Base-by-base conservation (phyloP, 2,797 vertebrate species). In the Gorsachius magnificus region DNA sequence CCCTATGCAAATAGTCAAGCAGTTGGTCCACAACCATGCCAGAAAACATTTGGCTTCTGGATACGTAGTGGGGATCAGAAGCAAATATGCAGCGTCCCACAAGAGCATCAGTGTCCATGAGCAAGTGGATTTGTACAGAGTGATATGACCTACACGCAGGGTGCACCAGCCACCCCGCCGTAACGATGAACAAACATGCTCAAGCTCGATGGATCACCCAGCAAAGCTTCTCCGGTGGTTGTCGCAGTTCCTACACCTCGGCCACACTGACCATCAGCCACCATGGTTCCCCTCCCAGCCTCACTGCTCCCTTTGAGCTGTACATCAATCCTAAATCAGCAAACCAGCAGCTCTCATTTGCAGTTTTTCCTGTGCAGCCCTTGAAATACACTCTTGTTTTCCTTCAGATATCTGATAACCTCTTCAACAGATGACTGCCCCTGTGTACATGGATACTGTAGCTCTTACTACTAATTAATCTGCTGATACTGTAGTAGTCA, bases 161-260 rank as follows among this genome's bases (percentile, higher is more conserved):
- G 50, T 63, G 25, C 28, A 36, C 11, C 43, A 26, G 64, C 6
- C 65, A 60, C 38, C 19, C 33, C 45, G 3, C 26, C 48, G 76
- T 18, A 61, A 53, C 0, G 0, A 43, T 1, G 19, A 74, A 41
- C 1, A 1, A 43, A 28, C 1, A 4, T 0, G 2, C 24, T 64
- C 28, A 28, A 35, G 57, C 31, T 82, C 64, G 1, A 29, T 6
- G 0, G 3, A 14, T 1, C 51, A 8, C 48, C 13, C 48, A 36
- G 57, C 28, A 74, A 64, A 41, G 71, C 31, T 64, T 8, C 11
- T 50, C 16, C 1, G 0, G 33, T 1, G 41, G 54, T 0, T 81
- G 65, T 2, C 2, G 0, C 48, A 38, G 51, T 1, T 60, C 48
- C 10, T 6, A 14, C 10, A 8, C 25, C 72, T 38, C 11, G 6